Evolutionary conservation across 35 echinoderm and acorn worm species (phyloP).

Genomic region (Holothuria glaberrima): DNA sequence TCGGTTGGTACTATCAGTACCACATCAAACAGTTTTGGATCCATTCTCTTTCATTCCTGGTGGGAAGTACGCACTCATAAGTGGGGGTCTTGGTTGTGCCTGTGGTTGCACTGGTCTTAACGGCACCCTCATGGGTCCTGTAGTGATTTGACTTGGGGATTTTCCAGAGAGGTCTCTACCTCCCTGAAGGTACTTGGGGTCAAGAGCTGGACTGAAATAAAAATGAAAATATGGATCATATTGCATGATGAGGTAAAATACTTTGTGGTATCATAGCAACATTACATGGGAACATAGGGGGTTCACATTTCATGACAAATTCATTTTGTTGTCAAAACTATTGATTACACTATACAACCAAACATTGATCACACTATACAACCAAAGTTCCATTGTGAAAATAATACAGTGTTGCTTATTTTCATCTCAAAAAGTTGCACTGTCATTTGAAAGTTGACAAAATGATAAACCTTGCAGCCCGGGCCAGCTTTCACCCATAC

Average conservation of each 20-base stretch:
- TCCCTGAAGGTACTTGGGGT: conserved; percentile 81
- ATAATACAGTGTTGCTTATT: no score
- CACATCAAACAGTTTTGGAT: conserved; percentile 18
- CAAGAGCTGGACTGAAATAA: conserved; percentile 72
- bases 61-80: conserved; percentile 91
- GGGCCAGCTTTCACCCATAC: no score
- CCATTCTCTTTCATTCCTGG: conserved; percentile 52
- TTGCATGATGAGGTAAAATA: not conserved
- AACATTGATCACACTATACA: no score
- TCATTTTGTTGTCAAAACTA: not conserved
- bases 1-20: no score
- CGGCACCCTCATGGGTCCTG: not conserved
- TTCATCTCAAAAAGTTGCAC: no score
- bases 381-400: no score
- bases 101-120: conserved; percentile 28
- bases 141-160: not conserved
- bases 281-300: no score
- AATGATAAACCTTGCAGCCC: no score
- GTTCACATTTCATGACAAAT: no score
- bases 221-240: not conserved
- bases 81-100: conserved; percentile 54
- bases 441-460: no score
- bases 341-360: no score
- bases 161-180: not conserved
- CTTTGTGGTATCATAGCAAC: no score